These are phyloP conservation scores for Enteromius viviparus DNA, from an alignment of 2,797 vertebrate genomes.

Conservation along the genomic window DNA sequence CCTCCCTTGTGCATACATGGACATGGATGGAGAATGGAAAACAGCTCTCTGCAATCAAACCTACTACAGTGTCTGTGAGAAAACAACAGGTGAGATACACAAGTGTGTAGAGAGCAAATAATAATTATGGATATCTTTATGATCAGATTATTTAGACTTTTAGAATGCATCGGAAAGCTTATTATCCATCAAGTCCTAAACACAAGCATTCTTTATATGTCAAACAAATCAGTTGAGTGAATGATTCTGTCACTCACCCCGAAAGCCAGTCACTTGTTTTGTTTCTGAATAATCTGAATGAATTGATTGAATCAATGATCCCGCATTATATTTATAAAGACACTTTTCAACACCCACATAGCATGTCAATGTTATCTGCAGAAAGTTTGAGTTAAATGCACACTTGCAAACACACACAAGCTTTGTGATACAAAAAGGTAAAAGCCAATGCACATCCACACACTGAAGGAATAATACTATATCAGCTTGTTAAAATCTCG, in stretches of 20 bases:
- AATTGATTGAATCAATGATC: not conserved
- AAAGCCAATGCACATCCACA: not conserved
- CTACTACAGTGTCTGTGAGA: constrained; percentile 85
- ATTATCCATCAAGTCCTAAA: not conserved
- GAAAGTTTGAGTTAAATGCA: not conserved
- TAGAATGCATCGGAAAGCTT: not conserved
- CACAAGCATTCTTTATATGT: not conserved
- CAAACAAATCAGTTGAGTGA: not conserved
- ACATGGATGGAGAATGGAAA: constrained; percentile 83
- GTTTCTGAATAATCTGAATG: not conserved
- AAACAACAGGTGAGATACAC: constrained; percentile 75
- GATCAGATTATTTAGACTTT: not conserved
- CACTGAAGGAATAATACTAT: not conserved
- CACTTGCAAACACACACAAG: not conserved
- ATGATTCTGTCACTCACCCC: not conserved
- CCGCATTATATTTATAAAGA: not conserved
- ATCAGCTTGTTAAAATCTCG: not conserved
- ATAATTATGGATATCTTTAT: not conserved
- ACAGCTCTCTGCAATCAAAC: constrained; percentile 84
- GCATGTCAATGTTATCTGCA: not conserved
- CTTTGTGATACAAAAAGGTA: not conserved
- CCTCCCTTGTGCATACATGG: constrained; percentile 85
- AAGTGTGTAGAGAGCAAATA: not conserved
- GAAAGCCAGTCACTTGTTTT: not conserved
- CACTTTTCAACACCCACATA: not conserved